A percentile compares a stretch with the other conserved stretches of the same genome.
These are phyloP conservation scores for Mactromeris polynyma DNA, from an alignment of 2,888 invertebrate species.

Conservation along the genomic window DNA sequence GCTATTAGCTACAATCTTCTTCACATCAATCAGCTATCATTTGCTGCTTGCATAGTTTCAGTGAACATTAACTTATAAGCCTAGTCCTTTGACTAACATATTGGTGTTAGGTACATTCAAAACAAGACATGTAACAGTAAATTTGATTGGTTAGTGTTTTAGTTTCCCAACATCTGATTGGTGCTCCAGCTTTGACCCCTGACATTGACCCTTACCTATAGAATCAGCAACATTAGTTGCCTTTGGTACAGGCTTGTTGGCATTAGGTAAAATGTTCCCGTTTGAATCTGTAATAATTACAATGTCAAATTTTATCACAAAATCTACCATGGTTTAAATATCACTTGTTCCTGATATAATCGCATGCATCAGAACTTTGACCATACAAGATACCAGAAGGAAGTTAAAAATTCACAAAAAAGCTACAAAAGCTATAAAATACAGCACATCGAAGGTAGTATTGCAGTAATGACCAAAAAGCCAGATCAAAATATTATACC, in stretches of 20 bases:
- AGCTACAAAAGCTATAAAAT: neutral
- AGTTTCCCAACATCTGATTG: constrained; percentile 45
- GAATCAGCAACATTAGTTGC: constrained; percentile 54
- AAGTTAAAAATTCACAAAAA: neutral
- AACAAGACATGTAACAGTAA: constrained; percentile 29
- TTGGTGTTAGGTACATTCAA: constrained; percentile 4
- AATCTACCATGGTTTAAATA: neutral
- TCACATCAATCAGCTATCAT: neutral
- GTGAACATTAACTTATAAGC: neutral
- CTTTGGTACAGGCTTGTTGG: constrained; percentile 43
- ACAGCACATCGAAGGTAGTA: neutral
- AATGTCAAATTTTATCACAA: constrained; percentile 1
- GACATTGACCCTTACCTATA: constrained; percentile 67
- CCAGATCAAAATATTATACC: neutral
- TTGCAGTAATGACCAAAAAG: neutral
- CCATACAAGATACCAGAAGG: neutral
- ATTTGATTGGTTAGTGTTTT: constrained; percentile 50
- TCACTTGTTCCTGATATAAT: neutral
- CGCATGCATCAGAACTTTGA: neutral
- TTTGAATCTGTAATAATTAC: constrained; percentile 49
- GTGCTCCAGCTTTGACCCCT: constrained; percentile 45
- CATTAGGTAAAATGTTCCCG: constrained; percentile 42
- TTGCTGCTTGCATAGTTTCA: neutral
- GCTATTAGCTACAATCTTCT: constrained; percentile 3
- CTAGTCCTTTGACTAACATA: neutral